Percentiles rank a stretch among this genome's conserved stretches.
Conservation (phyloP, 2,797 vertebrate species). For the Phalanger gymnotis region DNA sequence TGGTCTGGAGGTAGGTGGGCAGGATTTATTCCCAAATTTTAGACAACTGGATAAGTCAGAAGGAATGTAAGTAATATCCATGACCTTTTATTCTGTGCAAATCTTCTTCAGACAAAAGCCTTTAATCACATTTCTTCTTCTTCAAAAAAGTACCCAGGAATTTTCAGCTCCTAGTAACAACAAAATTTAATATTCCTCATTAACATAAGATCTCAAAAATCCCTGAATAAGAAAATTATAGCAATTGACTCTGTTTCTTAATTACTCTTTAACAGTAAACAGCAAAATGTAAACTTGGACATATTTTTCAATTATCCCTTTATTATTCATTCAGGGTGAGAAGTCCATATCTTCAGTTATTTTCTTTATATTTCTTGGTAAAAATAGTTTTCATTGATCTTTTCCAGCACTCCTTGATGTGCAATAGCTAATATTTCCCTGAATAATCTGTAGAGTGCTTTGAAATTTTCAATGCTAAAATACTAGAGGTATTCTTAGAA, state of each 20-base stretch:
- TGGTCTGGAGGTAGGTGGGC: slow-evolving; percentile 65
- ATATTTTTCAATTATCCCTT: not conserved
- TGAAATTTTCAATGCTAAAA: slow-evolving; percentile 14
- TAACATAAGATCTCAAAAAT: slow-evolving; percentile 11
- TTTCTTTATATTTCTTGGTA: not conserved
- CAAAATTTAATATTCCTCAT: slow-evolving; percentile 23
- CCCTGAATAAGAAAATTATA: not conserved
- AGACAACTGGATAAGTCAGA: slow-evolving; percentile 68
- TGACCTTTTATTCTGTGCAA: slow-evolving; percentile 26
- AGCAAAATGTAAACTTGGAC: not conserved
- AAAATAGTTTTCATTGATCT: not conserved
- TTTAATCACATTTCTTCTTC: slow-evolving; percentile 37
- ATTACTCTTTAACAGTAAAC: not conserved
- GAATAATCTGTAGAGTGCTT: not conserved
- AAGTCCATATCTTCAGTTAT: not conserved
- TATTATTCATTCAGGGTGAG: not conserved
- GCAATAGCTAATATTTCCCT: not conserved
- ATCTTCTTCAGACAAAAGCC: slow-evolving; percentile 6
- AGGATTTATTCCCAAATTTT: slow-evolving; percentile 72
- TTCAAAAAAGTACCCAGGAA: slow-evolving; percentile 39
- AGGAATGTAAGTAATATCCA: slow-evolving; percentile 70
- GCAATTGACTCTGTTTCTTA: not conserved
- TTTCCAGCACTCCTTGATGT: not conserved
- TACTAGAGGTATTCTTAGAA: not conserved
- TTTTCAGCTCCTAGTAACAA: slow-evolving; percentile 49